Evolutionary conservation across 2,797 vertebrate genomes (phyloP).

Genomic region (Cheirogaleus major): DNA sequence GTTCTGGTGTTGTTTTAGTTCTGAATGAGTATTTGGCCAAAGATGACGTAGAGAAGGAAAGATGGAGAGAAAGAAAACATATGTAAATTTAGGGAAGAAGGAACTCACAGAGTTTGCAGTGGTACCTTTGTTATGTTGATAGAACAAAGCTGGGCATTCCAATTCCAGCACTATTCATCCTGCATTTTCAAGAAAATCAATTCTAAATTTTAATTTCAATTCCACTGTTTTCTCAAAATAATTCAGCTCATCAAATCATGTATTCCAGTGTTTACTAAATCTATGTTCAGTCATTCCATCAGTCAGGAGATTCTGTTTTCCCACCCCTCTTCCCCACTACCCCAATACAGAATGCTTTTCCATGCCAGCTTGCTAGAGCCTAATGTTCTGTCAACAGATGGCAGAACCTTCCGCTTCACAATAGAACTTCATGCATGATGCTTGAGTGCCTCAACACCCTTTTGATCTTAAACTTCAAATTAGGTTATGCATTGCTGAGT

Average conservation of each 20-base stretch:
- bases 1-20: background rate
- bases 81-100: background rate
- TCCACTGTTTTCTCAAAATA: background rate
- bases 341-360: background rate
- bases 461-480: conserved; percentile 32
- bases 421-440: background rate
- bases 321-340: background rate
- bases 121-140: background rate
- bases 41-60: background rate
- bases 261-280: background rate
- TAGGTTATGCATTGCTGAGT: background rate
- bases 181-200: background rate
- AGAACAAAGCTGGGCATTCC: background rate
- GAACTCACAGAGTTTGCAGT: background rate
- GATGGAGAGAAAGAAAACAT: background rate
- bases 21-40: background rate
- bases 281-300: background rate
- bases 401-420: background rate
- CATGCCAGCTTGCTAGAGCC: background rate
- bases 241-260: background rate
- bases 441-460: background rate
- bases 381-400: background rate
- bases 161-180: background rate
- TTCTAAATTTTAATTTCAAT: background rate
- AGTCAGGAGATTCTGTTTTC: background rate